Evolutionary conservation across 2,797 vertebrate species (phyloP).

Genomic region (Chanos chanos): DNA sequence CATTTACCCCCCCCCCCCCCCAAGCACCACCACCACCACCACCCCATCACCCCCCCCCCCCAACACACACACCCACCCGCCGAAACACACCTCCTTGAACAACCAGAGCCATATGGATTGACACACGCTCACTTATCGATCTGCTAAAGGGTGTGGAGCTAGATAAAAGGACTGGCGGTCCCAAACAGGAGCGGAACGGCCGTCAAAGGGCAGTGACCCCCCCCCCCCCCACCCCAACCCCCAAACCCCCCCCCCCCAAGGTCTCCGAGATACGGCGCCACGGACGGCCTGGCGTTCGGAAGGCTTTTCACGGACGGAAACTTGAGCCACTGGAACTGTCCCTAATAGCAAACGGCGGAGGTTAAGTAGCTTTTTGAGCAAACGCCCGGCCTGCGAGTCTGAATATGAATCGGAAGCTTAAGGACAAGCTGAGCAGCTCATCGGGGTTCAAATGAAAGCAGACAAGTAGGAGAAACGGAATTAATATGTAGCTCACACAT

Average conservation of each 20-base stretch:
- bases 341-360: slow-evolving; percentile 73
- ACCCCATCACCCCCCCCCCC: slow-evolving; percentile 46
- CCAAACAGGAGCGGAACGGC: no score
- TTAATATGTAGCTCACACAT: slow-evolving; percentile 86
- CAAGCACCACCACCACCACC: slow-evolving; percentile 70
- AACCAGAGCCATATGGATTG: slow-evolving; percentile 24
- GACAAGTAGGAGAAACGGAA: slow-evolving; percentile 70
- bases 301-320: no score
- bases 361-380: slow-evolving; percentile 79
- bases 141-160: slow-evolving; percentile 21
- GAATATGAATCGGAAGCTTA: slow-evolving; percentile 80
- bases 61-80: no score
- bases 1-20: slow-evolving; percentile 4
- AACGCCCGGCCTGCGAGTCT: slow-evolving; percentile 67
- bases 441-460: slow-evolving; percentile 67
- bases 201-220: no score
- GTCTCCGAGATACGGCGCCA: no score
- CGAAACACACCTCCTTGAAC: slow-evolving; percentile 20
- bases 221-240: no score
- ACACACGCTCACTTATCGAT: slow-evolving; percentile 8
- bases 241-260: no score
- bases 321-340: slow-evolving; percentile 72
- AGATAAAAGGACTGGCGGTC: slow-evolving; percentile 20
- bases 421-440: slow-evolving; percentile 72
- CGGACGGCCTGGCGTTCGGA: no score